Percentiles rank a stretch among this genome's conserved stretches.
Conservation (phyloP, 2,113 vertebrate genomes). For the Dolichallabes microphthalmus region DNA sequence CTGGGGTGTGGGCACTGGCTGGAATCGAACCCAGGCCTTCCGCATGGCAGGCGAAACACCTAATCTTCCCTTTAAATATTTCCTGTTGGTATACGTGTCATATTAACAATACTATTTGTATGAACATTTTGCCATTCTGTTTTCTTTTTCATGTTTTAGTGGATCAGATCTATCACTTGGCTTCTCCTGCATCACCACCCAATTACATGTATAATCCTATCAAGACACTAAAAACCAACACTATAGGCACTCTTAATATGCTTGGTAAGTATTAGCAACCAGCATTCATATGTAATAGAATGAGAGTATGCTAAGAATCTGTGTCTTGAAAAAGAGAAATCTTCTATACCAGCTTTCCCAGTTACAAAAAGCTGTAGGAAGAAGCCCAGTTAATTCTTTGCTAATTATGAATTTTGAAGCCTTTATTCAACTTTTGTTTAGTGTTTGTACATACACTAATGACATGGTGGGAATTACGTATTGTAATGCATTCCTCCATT, state of each 20-base stretch:
- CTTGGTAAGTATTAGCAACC: conserved; percentile 78
- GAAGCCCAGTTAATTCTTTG: neutral
- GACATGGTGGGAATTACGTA: no score
- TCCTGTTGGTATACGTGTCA: no score
- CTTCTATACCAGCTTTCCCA: neutral
- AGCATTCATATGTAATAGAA: neutral
- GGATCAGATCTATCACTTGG: conserved; percentile 98
- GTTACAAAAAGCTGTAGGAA: neutral
- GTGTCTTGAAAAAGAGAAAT: neutral
- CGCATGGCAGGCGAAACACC: no score
- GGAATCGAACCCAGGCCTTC: no score
- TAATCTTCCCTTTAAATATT: no score
- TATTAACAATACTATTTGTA: no score
- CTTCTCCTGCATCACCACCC: conserved; percentile 96
- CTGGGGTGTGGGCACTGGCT: no score
- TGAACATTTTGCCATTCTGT: neutral
- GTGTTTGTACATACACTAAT: no score
- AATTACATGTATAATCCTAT: conserved; percentile 99
- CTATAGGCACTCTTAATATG: conserved; percentile 97
- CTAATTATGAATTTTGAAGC: neutral
- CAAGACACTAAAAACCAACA: conserved; percentile 97
- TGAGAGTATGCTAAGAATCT: no score
- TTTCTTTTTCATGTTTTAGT: conserved; percentile 67
- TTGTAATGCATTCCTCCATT: no score
- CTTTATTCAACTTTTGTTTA: neutral